Evolutionary conservation across 1,140 invertebrate genomes (phyloP), one percentile per base, ranked within the genome.

Genomic region (Ips nitidus): DNA sequence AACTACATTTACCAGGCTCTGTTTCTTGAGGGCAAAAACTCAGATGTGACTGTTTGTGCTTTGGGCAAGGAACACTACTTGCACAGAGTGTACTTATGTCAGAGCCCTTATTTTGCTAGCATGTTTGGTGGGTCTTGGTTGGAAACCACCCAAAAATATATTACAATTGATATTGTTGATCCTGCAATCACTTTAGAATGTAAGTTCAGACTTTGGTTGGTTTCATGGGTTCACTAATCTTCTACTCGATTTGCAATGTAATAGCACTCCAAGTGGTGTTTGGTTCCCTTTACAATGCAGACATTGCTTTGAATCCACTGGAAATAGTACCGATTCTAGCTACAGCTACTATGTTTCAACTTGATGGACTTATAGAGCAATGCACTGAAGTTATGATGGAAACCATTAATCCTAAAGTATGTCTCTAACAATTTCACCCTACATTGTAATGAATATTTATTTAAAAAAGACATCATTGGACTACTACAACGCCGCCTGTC

Each of bases 71-170:
- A 89, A 73, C 93, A 91, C 89, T 84, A 86, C 74, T 80, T 94
- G 37, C 92, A 94, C 78, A 92, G 91, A 84, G 85, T 93, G 37
- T 92, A 93, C 78, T 82, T 93, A 47, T 88, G 86, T 75, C 90
- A 94, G 86, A 92, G 90, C 76, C 90, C 90, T 2, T 94, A 93
- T 78, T 93, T 93, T 82, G 84, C 86, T 7, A 92, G 90, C 77
- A 94, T 94, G 92, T 94, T 94, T 81, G 90, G 87, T 76, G 91
- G 91, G 3, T 86, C 87, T 6, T 94, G 92, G 92, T 85, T 85
- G 76, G 92, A 94, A 80, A 84, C 89, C 2, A 84, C 85, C 60
- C 85, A 91, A 79, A 84, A 85, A 64, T 81, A 86, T 58, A 86
- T 94, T 52, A 82, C 81, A 50, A 89, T 94, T 64, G 86, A 91